A percentile compares a stretch with the other conserved stretches of the same genome.
These are phyloP conservation scores for Celastrina argiolus DNA, from an alignment of 2,888 invertebrate species.

Conservation along the genomic window DNA sequence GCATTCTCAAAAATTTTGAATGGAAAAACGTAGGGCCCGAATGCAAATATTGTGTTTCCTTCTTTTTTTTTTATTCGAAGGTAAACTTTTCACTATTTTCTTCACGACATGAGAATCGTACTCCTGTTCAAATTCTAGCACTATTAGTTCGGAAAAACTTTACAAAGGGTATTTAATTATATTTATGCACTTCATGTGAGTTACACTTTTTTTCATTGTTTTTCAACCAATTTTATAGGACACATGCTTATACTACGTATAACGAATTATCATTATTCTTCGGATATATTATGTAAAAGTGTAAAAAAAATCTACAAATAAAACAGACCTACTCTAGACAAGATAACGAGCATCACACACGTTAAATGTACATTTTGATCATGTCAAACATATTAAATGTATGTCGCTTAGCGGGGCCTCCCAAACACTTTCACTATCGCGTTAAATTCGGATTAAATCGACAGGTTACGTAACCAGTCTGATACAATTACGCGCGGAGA, in stretches of 20 bases:
- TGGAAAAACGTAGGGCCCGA: too few relatives aligned
- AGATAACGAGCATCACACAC: background rate
- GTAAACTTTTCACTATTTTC: too few relatives aligned
- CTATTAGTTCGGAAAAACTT: background rate
- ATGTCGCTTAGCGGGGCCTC: constrained; percentile 38
- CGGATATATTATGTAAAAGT: too few relatives aligned
- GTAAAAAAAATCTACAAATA: background rate
- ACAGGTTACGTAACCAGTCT: constrained; percentile 45
- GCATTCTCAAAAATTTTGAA: too few relatives aligned
- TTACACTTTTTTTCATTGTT: background rate
- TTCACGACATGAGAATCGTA: too few relatives aligned
- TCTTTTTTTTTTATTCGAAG: too few relatives aligned
- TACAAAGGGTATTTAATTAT: background rate
- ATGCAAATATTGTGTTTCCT: too few relatives aligned
- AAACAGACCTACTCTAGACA: background rate
- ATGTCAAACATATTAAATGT: constrained; percentile 27
- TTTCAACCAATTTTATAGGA: background rate
- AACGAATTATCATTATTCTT: background rate
- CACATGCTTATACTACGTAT: background rate
- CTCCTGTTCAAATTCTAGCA: background rate
- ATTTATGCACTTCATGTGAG: background rate
- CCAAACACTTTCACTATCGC: constrained; percentile 50
- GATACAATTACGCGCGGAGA: constrained; percentile 60
- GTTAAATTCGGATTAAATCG: constrained; percentile 42
- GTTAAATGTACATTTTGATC: background rate